Evolutionary conservation across 2,888 invertebrate species (phyloP).

Genomic region (Drosophila neoperkinsi): DNA sequence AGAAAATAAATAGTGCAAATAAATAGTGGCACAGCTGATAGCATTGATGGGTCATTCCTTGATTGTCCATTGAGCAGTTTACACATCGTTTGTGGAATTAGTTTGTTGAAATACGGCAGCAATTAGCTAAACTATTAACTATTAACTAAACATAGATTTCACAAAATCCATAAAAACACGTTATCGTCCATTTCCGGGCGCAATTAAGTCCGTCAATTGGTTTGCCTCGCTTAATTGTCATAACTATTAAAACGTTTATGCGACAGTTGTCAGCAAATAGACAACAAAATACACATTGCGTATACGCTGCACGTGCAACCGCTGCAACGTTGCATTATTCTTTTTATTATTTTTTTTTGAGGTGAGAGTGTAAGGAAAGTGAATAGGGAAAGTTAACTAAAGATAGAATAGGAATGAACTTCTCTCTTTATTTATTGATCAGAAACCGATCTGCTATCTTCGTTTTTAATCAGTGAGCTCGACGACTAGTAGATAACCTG

Average conservation of each 20-base stretch:
- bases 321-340: slow-evolving; percentile 13
- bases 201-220: slow-evolving; percentile 20
- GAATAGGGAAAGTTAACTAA: background rate
- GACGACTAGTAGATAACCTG: background rate
- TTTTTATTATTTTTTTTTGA: background rate
- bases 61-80: background rate
- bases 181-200: slow-evolving; percentile 17
- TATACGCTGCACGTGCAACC: slow-evolving; percentile 30
- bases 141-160: slow-evolving; percentile 17
- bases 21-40: slow-evolving; percentile 1
- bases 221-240: slow-evolving; percentile 14
- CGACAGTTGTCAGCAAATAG: slow-evolving; percentile 9
- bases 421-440: background rate
- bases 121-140: background rate
- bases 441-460: background rate
- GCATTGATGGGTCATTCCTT: slow-evolving; percentile 17
- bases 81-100: background rate
- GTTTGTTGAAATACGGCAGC: slow-evolving; percentile 2
- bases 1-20: background rate
- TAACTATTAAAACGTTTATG: slow-evolving; percentile 32
- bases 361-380: background rate
- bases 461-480: background rate
- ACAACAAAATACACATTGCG: slow-evolving; percentile 10
- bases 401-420: too few relatives aligned
- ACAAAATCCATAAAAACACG: slow-evolving; percentile 18